Percentiles rank a stretch among this genome's conserved stretches.
Conservation (phyloP, 2,888 invertebrate genomes). For the Agonopterix heracliana region DNA sequence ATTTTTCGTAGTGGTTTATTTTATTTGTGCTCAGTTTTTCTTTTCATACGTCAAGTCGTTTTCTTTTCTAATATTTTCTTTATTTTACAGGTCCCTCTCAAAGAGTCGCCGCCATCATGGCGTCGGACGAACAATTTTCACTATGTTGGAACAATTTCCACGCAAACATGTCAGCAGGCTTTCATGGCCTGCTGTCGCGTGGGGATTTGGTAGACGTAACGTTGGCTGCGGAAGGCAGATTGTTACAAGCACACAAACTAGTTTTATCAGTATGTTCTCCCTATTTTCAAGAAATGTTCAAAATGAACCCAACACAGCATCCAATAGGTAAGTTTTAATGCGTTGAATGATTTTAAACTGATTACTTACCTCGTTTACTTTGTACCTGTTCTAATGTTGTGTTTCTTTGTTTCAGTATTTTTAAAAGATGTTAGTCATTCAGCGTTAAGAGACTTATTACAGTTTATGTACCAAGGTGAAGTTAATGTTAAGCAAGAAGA, state of each 20-base stretch:
- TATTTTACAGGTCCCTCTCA: constrained; percentile 47
- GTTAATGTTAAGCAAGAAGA: constrained; percentile 84
- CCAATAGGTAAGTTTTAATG: constrained; percentile 74
- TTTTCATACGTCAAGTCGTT: not conserved
- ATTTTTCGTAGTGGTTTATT: not conserved
- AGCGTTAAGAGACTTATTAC: constrained; percentile 81
- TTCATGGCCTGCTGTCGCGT: constrained; percentile 82
- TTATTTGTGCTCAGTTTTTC: not conserved
- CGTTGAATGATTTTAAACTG: constrained; percentile 1
- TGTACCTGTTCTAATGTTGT: not conserved
- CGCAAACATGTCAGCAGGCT: constrained; percentile 82
- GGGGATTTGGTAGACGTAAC: constrained; percentile 83
- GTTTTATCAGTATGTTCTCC: constrained; percentile 84
- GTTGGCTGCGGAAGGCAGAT: constrained; percentile 81
- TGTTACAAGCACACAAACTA: constrained; percentile 82
- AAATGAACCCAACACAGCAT: constrained; percentile 81
- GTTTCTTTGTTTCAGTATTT: constrained; percentile 73
- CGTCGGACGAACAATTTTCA: constrained; percentile 84
- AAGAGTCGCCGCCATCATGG: constrained; percentile 76
- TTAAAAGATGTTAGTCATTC: constrained; percentile 83
- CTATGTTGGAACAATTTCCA: constrained; percentile 87
- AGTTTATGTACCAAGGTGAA: constrained; percentile 84
- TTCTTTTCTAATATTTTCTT: not conserved
- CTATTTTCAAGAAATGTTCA: constrained; percentile 84
- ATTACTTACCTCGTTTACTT: constrained; percentile 1